Evolutionary conservation across 2,797 vertebrate species (phyloP).

Genomic region (Siniperca obscura): DNA sequence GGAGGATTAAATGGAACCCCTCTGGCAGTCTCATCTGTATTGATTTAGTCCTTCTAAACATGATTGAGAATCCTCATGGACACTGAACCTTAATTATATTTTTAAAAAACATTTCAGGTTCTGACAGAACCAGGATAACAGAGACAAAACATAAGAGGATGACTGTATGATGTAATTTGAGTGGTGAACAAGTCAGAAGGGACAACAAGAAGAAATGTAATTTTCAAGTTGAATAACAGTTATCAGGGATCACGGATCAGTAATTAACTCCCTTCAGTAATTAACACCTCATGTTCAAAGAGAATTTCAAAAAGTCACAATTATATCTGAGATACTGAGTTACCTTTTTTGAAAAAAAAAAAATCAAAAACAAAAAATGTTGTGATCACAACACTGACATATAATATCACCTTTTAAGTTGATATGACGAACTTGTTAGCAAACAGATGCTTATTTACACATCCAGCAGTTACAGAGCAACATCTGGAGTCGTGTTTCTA

Average conservation of each 20-base stretch:
- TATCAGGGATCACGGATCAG: background rate
- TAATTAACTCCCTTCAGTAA: background rate
- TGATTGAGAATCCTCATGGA: conserved; percentile 1
- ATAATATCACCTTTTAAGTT: too few species aligned
- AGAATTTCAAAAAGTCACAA: too few species aligned
- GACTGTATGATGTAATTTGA: background rate
- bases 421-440: too few species aligned
- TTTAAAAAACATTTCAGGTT: background rate
- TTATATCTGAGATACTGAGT: too few species aligned
- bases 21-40: background rate
- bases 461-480: too few species aligned
- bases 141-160: conserved; percentile 16
- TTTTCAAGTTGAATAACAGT: conserved; percentile 13
- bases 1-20: background rate
- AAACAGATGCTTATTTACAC: too few species aligned
- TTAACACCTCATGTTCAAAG: too few species aligned
- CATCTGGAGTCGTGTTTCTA: background rate
- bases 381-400: too few species aligned
- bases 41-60: conserved; percentile 13
- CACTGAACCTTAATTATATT: background rate
- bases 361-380: too few species aligned
- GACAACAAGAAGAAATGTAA: background rate
- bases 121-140: conserved; percentile 26
- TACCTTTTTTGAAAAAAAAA: too few species aligned
- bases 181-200: background rate